Evolutionary conservation across 2,113 vertebrate genomes (phyloP).

Genomic region (Chamaetylas fuelleborni): DNA sequence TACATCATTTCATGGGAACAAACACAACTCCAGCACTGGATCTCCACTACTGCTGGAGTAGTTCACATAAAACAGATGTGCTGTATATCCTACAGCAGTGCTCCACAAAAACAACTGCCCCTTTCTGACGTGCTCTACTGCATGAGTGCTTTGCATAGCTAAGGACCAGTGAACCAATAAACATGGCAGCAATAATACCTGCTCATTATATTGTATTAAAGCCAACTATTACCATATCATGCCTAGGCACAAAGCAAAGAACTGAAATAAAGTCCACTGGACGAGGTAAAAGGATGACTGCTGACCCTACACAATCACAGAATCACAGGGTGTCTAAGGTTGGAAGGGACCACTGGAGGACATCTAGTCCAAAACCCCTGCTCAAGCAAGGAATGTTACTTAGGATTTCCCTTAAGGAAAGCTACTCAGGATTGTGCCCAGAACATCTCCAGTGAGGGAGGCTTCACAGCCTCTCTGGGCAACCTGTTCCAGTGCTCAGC

Average conservation of each 20-base stretch:
- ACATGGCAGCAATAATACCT: not conserved
- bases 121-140: not conserved
- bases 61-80: not conserved
- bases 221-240: not conserved
- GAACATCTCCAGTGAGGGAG: not conserved
- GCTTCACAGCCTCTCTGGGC: too few relatives aligned
- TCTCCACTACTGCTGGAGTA: not conserved
- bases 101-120: not conserved
- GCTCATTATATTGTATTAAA: not conserved
- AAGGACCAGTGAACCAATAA: not conserved
- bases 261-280: not conserved
- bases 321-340: not conserved
- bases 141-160: not conserved
- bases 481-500: rapidly evolving
- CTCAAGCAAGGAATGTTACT: not conserved
- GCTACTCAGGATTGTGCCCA: not conserved
- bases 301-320: not conserved
- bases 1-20: not conserved
- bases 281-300: not conserved
- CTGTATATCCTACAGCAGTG: not conserved
- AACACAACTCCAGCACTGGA: not conserved
- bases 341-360: not conserved
- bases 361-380: rapidly evolving
- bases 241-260: not conserved
- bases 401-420: not conserved